These are phyloP conservation scores for Eurystomus gularis DNA, from an alignment of 2,113 vertebrate species.

Conservation along the genomic window DNA sequence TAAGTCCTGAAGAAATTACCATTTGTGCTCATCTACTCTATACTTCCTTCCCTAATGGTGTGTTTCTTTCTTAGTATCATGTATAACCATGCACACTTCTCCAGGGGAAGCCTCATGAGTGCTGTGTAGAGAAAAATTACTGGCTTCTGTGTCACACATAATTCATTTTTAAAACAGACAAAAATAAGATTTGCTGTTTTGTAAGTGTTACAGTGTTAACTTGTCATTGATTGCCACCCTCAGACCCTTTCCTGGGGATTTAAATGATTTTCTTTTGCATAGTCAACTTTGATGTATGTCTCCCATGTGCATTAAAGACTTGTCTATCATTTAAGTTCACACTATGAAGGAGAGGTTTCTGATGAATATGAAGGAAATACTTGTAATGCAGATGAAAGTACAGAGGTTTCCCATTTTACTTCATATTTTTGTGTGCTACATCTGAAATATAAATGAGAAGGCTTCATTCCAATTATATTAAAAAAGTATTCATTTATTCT, in stretches of 20 bases:
- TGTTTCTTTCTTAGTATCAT: neutral
- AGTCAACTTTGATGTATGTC: neutral
- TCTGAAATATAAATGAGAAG: neutral
- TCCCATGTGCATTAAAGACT: neutral
- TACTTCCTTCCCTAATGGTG: neutral
- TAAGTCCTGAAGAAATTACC: neutral
- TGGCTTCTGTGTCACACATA: neutral
- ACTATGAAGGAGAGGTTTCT: neutral
- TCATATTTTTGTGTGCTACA: neutral
- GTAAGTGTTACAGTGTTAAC: neutral
- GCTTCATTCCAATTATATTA: neutral
- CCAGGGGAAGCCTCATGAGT: neutral
- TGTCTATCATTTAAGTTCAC: neutral
- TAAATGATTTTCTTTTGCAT: neutral
- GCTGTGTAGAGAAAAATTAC: neutral
- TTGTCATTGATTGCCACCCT: conserved; percentile 12
- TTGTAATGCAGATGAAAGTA: neutral
- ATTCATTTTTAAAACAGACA: neutral
- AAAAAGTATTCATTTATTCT: neutral
- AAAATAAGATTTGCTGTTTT: neutral
- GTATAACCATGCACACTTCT: rapidly evolving
- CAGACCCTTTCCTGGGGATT: neutral
- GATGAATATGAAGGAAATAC: neutral
- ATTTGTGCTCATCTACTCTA: neutral
- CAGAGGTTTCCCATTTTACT: neutral